phyloP scores from a whole-genome alignment of 2,113 vertebrate species.

The Boulengeromyrus knoepffleri region DNA sequence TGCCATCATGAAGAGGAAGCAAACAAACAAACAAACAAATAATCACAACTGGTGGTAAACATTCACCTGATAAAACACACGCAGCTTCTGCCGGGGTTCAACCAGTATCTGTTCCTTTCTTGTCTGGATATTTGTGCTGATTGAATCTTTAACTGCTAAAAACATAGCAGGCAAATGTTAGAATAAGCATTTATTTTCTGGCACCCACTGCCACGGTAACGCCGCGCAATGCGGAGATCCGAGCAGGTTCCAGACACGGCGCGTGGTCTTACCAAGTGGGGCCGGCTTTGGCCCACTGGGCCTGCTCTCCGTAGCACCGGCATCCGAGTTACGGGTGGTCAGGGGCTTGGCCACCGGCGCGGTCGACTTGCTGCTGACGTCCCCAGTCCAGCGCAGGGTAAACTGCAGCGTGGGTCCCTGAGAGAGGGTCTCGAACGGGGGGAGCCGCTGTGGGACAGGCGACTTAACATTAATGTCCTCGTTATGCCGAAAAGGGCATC shows the following conservation, averaged over 20 bases:
- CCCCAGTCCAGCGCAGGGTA: slow-evolving; percentile 91
- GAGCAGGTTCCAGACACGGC: background rate
- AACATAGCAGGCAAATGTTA: slow-evolving; percentile 12
- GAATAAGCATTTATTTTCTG: slow-evolving; percentile 13
- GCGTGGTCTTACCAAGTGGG: slow-evolving; percentile 71
- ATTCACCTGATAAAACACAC: slow-evolving; percentile 96
- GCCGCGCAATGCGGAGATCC: background rate
- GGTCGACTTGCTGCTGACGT: slow-evolving; percentile 82
- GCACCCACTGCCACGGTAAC: background rate
- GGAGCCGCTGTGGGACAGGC: slow-evolving; percentile 69
- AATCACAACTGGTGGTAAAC: background rate
- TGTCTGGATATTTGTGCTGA: slow-evolving; percentile 79
- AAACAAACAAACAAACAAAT: background rate
- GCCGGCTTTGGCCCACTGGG: slow-evolving; percentile 80
- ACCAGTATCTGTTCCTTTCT: slow-evolving; percentile 82
- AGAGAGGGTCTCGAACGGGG: slow-evolving; percentile 99
- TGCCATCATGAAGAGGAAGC: background rate
- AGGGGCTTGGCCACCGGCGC: slow-evolving; percentile 91
- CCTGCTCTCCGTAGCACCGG: slow-evolving; percentile 80
- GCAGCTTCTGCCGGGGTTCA: slow-evolving; percentile 88
- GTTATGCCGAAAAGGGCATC: background rate
- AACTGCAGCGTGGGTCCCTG: slow-evolving; percentile 99
- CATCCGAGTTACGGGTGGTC: slow-evolving; percentile 89
- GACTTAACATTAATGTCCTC: background rate
- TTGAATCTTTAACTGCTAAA: slow-evolving; percentile 88